A percentile compares a stretch with the other conserved stretches of the same genome.
Evolutionary conservation across 37 sponge, comb jelly and placozoan species (phyloP).

Genomic region (Tethya wilhelma): DNA sequence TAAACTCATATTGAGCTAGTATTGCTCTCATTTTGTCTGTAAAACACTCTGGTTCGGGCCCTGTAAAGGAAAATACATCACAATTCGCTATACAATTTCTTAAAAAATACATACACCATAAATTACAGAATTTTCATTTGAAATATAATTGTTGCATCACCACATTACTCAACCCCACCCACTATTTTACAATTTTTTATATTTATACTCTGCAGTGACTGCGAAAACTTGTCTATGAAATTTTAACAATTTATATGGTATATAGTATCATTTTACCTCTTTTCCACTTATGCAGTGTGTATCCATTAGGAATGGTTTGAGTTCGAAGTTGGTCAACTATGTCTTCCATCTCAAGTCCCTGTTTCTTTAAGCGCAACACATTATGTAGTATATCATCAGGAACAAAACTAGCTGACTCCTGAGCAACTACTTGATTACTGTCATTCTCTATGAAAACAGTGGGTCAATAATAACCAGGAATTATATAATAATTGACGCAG

Average conservation of each 20-base stretch:
- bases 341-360: slow-evolving; percentile 6
- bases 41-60: not conserved
- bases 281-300: slow-evolving; percentile 7
- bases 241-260: not conserved
- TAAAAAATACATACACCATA: too few species aligned
- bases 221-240: too few species aligned
- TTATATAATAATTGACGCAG: not conserved
- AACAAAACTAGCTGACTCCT: not conserved
- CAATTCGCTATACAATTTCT: too few species aligned
- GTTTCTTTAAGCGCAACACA: not conserved
- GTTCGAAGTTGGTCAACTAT: not conserved
- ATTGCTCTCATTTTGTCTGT: slow-evolving; percentile 18
- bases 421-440: not conserved
- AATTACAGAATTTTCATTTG: too few species aligned
- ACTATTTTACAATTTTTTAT: too few species aligned
- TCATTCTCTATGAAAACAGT: not conserved
- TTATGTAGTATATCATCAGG: not conserved
- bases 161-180: too few species aligned
- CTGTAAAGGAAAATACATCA: not conserved
- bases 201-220: too few species aligned
- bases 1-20: not conserved
- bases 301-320: slow-evolving; percentile 24
- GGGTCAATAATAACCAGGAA: not conserved
- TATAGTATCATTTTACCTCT: not conserved
- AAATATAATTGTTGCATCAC: too few species aligned